Evolutionary conservation across 1,140 invertebrate genomes (phyloP).

Genomic region (Theocolax elegans): DNA sequence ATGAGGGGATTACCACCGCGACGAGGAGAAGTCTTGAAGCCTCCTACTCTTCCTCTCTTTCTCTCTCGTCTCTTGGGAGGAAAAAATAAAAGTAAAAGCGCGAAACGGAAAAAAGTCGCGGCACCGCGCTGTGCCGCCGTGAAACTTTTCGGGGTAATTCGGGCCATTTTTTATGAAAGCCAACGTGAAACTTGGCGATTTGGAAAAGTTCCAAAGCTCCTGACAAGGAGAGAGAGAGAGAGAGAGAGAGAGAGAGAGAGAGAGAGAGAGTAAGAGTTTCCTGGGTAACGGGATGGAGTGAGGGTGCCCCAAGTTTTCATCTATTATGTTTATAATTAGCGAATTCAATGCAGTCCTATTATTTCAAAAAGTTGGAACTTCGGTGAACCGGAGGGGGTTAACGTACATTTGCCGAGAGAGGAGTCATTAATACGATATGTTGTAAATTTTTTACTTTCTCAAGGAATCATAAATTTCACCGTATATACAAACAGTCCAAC

Average conservation of each 20-base stretch:
- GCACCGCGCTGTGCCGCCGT: not conserved
- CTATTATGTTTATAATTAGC: slow-evolving; percentile 36
- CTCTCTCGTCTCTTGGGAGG: no score
- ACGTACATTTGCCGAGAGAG: no score
- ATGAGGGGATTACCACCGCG: slow-evolving; percentile 35
- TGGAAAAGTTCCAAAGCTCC: slow-evolving; percentile 37
- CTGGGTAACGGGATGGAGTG: not conserved
- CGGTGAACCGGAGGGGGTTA: no score
- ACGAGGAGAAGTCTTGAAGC: slow-evolving; percentile 22
- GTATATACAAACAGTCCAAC: no score
- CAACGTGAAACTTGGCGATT: slow-evolving; percentile 27
- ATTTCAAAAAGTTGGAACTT: slow-evolving; percentile 14
- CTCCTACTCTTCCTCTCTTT: slow-evolving; percentile 7
- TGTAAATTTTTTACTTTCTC: no score
- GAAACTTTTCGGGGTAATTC: slow-evolving; percentile 40
- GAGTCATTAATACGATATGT: no score
- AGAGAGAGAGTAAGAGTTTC: no score
- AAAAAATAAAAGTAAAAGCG: slow-evolving; percentile 28
- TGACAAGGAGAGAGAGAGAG: not conserved
- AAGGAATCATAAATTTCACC: no score
- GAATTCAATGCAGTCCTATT: slow-evolving; percentile 10
- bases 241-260: not conserved
- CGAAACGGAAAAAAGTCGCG: slow-evolving; percentile 33
- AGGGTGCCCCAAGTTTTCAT: not conserved
- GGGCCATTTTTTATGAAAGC: slow-evolving; percentile 40